Base-by-base conservation (phyloP, 2,888 invertebrate genomes). In the Aspidiotus destructor region DNA sequence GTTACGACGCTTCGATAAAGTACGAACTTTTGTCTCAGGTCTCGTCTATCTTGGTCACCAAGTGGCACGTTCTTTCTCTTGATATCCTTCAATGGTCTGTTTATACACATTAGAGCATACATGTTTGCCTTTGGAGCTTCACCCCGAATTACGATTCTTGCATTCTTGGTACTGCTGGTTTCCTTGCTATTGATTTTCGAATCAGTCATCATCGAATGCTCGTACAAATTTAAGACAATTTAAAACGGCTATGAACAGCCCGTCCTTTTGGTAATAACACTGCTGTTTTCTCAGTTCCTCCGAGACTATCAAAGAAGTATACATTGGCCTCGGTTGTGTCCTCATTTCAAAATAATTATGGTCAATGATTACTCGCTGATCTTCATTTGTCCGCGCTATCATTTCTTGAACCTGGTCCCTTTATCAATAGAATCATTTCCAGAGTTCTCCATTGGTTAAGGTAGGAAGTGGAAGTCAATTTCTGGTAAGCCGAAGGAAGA, bases 271-370 rank as follows among this genome's bases (percentile, higher is more conserved):
- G 48, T 44, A 44, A 13, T 44, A 44, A 44, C 48, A 44, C 13
- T 44, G 48, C 48, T 44, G 48, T 44, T 44, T 44, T 44, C 48
- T 13, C 48, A 44, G 48, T 44, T 44, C 48, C 48, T 44, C 48
- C 48, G 48, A 13, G 48, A 44, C 48, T 13, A 44, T 44, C 48
- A 44, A 44, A 10, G 48, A 44, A 44, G 48, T 44, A 44, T 44
- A 13, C 48, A 44, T 44, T 44, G 13, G 48, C 48, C 9, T 44
- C 13, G 48, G 48, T 10, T 44, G 48, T 44, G 48, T 44, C 13
- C 8, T 44, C 13, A 10, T 13, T 44, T 44, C 8, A 13, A 8
- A 44, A 10, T 13, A 44, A 44, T 44, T 44, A 44, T 44, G 48
- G 13, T 44, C 48, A 44, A 44, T 44, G 48, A 44, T 44, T 13